These are phyloP conservation scores for Muricea muricata DNA, from an alignment of 92 coral and sea anemone species.

Conservation along the genomic window DNA sequence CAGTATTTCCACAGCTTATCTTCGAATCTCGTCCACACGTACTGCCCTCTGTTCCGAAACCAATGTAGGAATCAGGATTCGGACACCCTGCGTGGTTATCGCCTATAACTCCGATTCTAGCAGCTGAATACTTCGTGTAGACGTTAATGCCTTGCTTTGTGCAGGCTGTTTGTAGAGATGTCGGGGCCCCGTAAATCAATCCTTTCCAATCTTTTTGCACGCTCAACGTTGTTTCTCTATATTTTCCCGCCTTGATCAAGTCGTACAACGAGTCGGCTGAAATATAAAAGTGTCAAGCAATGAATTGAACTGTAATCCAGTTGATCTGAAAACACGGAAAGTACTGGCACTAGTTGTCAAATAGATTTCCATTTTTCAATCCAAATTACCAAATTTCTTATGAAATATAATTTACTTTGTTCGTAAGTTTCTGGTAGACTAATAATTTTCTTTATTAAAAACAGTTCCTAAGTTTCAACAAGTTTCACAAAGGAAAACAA, in stretches of 20 bases:
- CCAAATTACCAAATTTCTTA: no score
- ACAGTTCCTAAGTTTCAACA: no score
- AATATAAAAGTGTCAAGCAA: background rate
- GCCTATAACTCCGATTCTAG: conserved; percentile 25
- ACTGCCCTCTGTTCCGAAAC: conserved; percentile 13
- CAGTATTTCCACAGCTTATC: conserved; percentile 40
- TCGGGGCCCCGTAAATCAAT: background rate
- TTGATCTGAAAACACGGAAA: no score
- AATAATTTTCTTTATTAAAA: no score
- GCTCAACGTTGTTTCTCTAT: background rate
- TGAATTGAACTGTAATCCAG: background rate
- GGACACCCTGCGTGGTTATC: background rate
- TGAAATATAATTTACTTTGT: no score
- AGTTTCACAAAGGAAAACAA: no score
- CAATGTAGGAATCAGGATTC: conserved; percentile 34
- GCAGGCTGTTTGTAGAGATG: conserved; percentile 16
- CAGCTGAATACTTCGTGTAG: background rate
- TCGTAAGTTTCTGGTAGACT: no score
- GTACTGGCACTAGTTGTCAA: no score
- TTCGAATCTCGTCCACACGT: conserved; percentile 7
- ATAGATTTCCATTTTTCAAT: no score
- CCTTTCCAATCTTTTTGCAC: background rate
- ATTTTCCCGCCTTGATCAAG: conserved; percentile 18
- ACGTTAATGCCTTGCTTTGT: conserved; percentile 34
- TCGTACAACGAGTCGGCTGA: conserved; percentile 33